These are phyloP conservation scores for Pollenia griseotomentosa DNA, from an alignment of 2,888 invertebrate species.

Conservation along the genomic window DNA sequence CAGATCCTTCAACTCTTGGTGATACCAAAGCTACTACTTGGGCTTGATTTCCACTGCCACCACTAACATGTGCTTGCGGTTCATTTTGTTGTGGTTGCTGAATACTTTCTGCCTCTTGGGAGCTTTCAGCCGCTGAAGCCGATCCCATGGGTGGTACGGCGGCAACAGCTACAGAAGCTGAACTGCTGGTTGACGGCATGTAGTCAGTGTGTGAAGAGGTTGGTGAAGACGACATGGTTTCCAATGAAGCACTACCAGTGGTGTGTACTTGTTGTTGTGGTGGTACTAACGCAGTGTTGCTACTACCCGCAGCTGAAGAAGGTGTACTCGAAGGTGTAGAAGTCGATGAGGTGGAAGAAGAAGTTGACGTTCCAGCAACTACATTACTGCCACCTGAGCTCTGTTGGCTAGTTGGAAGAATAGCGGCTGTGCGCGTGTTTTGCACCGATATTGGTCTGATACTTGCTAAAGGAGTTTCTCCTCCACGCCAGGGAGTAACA, in stretches of 20 bases:
- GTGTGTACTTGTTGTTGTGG: constrained; percentile 87
- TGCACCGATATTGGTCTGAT: constrained; percentile 95
- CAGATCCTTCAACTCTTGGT: constrained; percentile 88
- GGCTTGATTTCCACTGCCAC: constrained; percentile 82
- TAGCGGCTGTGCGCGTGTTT: constrained; percentile 89
- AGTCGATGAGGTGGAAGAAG: constrained; percentile 82
- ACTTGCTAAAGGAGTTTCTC: constrained; percentile 95
- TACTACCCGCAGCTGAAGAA: constrained; percentile 78
- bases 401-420: constrained; percentile 88
- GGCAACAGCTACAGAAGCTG: constrained; percentile 87
- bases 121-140: constrained; percentile 84
- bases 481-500: constrained; percentile 89
- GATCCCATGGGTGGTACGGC: constrained; percentile 87
- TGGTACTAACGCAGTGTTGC: constrained; percentile 86
- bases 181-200: constrained; percentile 93
- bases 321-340: constrained; percentile 78
- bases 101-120: constrained; percentile 84
- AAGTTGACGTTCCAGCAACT: constrained; percentile 77
- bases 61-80: constrained; percentile 81
- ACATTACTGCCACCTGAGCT: constrained; percentile 83
- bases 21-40: constrained; percentile 90
- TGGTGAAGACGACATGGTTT: constrained; percentile 88
- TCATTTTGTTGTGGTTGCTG: constrained; percentile 83
- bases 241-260: constrained; percentile 83
- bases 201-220: constrained; percentile 92